These are phyloP conservation scores for Onychostoma macrolepis DNA, from an alignment of 2,113 vertebrate species.

Conservation along the genomic window DNA sequence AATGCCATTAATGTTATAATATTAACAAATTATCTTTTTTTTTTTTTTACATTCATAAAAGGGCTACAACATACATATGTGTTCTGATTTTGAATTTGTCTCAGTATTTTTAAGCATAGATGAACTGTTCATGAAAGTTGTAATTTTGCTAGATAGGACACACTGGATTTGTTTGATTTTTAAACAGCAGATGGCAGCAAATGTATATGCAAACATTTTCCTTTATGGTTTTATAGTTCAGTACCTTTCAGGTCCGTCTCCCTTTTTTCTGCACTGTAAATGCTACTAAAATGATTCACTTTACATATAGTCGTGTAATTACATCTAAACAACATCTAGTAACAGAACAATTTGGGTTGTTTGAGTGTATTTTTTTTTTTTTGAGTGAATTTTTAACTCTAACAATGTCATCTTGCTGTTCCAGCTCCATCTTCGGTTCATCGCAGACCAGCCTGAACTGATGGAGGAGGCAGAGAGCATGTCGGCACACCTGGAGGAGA, in stretches of 20 bases:
- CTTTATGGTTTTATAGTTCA: not conserved
- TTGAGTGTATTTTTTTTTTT: not conserved
- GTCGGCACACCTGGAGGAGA: conserved; percentile 77
- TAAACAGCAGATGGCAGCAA: conserved; percentile 44
- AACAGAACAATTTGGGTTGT: not conserved
- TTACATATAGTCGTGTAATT: not conserved
- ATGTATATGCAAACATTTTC: not conserved
- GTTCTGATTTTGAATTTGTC: not conserved
- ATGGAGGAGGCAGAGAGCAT: conserved; percentile 79
- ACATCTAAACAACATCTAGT: not conserved
- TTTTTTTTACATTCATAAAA: not conserved
- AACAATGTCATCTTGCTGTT: conserved; percentile 16
- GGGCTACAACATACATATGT: not conserved
- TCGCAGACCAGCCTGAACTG: conserved; percentile 81
- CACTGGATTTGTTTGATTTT: not conserved
- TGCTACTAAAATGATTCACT: not conserved
- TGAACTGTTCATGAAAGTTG: not conserved
- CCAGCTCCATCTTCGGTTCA: conserved; percentile 85
- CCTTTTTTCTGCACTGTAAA: not conserved
- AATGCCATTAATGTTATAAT: not conserved
- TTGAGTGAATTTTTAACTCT: not conserved
- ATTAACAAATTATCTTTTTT: not conserved
- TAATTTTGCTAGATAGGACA: not conserved
- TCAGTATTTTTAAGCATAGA: not conserved
- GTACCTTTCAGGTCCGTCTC: not conserved